phyloP scores from a whole-genome alignment of 2,113 vertebrate genomes.

The Oncorhynchus kisutch region DNA sequence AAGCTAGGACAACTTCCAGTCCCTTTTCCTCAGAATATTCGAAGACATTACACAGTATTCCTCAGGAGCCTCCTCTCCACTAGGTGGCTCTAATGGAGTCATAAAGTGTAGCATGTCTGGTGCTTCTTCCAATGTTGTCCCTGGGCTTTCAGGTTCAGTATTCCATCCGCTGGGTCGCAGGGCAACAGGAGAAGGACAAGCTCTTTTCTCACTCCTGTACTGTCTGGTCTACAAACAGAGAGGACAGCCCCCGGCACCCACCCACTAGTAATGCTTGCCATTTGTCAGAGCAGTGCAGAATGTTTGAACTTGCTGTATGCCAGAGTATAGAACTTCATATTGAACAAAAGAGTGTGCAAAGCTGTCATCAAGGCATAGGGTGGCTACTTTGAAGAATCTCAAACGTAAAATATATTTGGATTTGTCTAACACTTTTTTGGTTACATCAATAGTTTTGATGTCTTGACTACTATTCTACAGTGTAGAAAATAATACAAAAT shows the following conservation, averaged over 20 bases:
- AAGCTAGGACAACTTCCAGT: conserved; percentile 8
- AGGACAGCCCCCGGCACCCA: background rate
- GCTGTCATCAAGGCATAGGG: background rate
- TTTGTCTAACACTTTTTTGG: too few species aligned
- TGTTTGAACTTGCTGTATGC: conserved; percentile 47
- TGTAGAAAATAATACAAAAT: too few species aligned
- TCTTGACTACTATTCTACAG: too few species aligned
- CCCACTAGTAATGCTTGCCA: conserved; percentile 28
- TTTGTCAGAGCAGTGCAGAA: conserved; percentile 47
- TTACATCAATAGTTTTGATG: too few species aligned
- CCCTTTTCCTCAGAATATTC: conserved; percentile 18
- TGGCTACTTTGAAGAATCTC: too few species aligned
- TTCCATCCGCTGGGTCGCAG: background rate
- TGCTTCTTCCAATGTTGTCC: conserved; percentile 22
- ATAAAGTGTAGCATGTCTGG: conserved; percentile 27
- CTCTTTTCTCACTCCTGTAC: background rate
- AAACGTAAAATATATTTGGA: too few species aligned
- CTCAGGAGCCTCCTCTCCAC: conserved; percentile 26
- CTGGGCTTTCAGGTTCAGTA: conserved; percentile 19
- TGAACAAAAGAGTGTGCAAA: conserved; percentile 4
- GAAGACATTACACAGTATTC: conserved; percentile 38
- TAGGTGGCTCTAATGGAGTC: conserved; percentile 35
- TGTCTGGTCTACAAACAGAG: conserved; percentile 11
- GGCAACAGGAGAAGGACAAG: background rate
- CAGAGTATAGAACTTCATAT: conserved; percentile 44